Evolutionary conservation across 2,797 vertebrate genomes (phyloP).

Genomic region (Mus caroli): DNA sequence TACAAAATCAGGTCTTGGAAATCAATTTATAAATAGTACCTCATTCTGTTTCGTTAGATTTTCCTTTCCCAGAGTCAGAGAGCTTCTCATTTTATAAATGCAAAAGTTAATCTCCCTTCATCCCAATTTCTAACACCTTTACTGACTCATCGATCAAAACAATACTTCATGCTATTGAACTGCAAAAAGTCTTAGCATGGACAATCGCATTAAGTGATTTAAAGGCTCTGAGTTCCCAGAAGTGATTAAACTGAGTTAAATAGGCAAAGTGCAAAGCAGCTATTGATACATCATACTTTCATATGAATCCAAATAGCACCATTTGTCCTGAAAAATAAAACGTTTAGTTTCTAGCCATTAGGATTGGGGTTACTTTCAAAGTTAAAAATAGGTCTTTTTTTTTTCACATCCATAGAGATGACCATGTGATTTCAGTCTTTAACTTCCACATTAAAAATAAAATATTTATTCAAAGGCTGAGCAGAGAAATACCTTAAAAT

Average conservation of each 20-base stretch:
- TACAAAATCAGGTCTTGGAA: neutral
- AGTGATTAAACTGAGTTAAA: conserved; percentile 55
- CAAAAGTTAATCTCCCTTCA: conserved; percentile 14
- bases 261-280: neutral
- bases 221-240: neutral
- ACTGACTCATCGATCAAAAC: conserved; percentile 43
- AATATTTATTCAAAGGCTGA: neutral
- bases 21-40: neutral
- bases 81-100: conserved; percentile 8
- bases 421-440: neutral
- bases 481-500: neutral
- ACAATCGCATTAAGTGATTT: conserved; percentile 17
- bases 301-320: neutral
- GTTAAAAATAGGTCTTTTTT: neutral
- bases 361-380: neutral
- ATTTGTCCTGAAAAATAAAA: conserved; percentile 8
- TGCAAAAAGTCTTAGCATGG: neutral
- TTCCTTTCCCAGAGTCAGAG: neutral
- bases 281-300: neutral
- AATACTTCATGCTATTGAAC: neutral
- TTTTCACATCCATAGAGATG: neutral
- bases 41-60: conserved; percentile 17
- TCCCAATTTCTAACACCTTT: conserved; percentile 51
- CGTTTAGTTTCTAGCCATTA: neutral
- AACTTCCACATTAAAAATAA: neutral